Percentiles rank a stretch among this genome's conserved stretches.
Conservation (phyloP, 2,888 invertebrate genomes). For the Andrena marginata region DNA sequence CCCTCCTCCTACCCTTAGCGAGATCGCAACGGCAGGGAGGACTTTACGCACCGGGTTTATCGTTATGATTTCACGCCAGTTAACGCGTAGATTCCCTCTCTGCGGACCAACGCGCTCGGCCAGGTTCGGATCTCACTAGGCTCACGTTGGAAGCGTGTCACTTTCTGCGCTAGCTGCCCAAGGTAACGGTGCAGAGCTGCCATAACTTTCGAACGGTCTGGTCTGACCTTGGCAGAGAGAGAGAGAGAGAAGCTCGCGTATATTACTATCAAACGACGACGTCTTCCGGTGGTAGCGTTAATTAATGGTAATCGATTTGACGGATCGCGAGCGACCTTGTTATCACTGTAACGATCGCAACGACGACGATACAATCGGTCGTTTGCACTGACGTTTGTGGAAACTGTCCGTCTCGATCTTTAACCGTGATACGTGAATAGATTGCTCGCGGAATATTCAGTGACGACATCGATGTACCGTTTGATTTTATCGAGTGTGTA, state of each 20-base stretch:
- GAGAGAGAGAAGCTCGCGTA: constrained; percentile 38
- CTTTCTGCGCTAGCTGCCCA: constrained; percentile 26
- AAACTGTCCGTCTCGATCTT: constrained; percentile 49
- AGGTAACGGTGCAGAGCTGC: constrained; percentile 53
- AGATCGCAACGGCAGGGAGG: constrained; percentile 37
- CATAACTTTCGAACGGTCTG: constrained; percentile 59
- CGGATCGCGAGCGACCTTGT: constrained; percentile 53
- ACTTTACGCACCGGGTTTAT: constrained; percentile 59
- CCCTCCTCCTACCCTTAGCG: constrained; percentile 2
- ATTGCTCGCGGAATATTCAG: background rate
- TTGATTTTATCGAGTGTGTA: background rate
- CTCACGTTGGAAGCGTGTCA: background rate
- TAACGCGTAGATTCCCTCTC: constrained; percentile 13
- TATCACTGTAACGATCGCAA: constrained; percentile 34
- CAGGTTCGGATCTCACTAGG: background rate
- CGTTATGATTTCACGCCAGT: constrained; percentile 39
- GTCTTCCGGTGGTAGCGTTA: constrained; percentile 57
- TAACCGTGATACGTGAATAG: background rate
- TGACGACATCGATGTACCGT: background rate
- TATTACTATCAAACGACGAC: constrained; percentile 51
- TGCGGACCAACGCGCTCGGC: background rate
- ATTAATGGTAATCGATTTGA: constrained; percentile 74
- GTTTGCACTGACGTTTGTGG: constrained; percentile 12
- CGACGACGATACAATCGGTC: background rate
- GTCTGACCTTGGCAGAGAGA: constrained; percentile 65